These are phyloP conservation scores for Scaptomyza reducta DNA, from an alignment of 2,888 invertebrate genomes.

Conservation along the genomic window DNA sequence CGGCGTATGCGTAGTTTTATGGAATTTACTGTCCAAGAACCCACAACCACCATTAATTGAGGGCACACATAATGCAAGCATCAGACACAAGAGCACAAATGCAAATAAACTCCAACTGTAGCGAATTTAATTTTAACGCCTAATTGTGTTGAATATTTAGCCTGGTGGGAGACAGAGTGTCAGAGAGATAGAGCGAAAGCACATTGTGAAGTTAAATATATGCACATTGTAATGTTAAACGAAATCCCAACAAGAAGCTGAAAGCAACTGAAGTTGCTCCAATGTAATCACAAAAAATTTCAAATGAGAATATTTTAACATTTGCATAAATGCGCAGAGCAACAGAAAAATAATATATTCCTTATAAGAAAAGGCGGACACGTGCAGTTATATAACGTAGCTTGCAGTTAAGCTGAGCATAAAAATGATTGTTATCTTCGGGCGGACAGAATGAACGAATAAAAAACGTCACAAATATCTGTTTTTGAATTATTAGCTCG, in stretches of 20 bases:
- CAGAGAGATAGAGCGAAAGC: not conserved
- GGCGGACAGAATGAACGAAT: slow-evolving; percentile 21
- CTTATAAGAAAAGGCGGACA: slow-evolving; percentile 6
- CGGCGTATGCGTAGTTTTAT: slow-evolving; percentile 53
- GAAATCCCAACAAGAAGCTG: slow-evolving; percentile 33
- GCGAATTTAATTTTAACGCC: slow-evolving; percentile 30
- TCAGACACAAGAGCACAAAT: not conserved
- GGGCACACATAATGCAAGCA: slow-evolving; percentile 1
- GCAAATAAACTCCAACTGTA: slow-evolving; percentile 3
- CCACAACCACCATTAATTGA: slow-evolving; percentile 49
- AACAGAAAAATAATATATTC: not conserved
- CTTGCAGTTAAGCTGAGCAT: slow-evolving; percentile 18
- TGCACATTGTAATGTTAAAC: slow-evolving; percentile 37
- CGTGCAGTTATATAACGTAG: slow-evolving; percentile 42
- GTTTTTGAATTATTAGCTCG: slow-evolving; percentile 7
- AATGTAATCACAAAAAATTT: slow-evolving; percentile 60
- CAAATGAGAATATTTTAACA: slow-evolving; percentile 52
- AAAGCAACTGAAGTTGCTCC: slow-evolving; percentile 12
- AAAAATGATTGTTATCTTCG: slow-evolving; percentile 22
- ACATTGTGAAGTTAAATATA: slow-evolving; percentile 19
- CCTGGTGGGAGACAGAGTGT: too few relatives aligned
- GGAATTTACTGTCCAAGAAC: slow-evolving; percentile 28
- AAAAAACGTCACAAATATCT: slow-evolving; percentile 8
- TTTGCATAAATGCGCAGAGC: slow-evolving; percentile 61
- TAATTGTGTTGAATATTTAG: slow-evolving; percentile 33